Conservation (phyloP, 2,797 vertebrate genomes). For the Liasis olivaceus region DNA sequence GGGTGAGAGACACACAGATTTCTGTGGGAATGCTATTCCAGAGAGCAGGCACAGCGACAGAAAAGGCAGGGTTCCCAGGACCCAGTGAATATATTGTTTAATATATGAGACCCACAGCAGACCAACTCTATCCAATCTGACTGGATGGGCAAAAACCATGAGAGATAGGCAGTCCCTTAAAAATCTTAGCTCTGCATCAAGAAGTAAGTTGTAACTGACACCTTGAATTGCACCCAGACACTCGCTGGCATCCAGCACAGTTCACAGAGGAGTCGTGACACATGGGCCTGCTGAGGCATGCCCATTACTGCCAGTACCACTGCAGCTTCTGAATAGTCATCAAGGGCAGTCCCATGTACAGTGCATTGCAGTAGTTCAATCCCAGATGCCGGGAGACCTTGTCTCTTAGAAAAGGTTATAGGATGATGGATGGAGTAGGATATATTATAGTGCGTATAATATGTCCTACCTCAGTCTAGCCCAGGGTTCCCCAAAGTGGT, state of each 20-base stretch:
- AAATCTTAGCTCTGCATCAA: not conserved
- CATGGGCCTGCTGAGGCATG: not conserved
- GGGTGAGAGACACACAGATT: too few species aligned
- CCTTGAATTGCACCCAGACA: not conserved
- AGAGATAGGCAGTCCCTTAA: not conserved
- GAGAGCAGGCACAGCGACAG: too few species aligned
- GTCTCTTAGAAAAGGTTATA: not conserved
- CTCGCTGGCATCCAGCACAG: not conserved
- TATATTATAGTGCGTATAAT: not conserved
- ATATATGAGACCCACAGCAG: not conserved
- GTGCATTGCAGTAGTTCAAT: not conserved
- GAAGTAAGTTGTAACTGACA: not conserved
- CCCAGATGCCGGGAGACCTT: not conserved
- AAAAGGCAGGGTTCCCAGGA: not conserved
- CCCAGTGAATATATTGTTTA: too few species aligned
- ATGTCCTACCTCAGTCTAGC: not conserved
- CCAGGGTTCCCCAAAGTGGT: too few species aligned
- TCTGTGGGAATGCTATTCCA: too few species aligned
- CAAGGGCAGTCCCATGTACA: not conserved
- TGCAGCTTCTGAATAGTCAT: not conserved
- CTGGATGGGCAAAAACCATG: not conserved
- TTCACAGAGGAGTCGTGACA: not conserved
- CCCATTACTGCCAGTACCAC: not conserved
- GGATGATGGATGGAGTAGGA: not conserved
- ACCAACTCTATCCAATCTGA: not conserved